A percentile compares a stretch with the other conserved stretches of the same genome.
These are phyloP conservation scores for Drosophila meridionalis DNA, from an alignment of 2,888 invertebrate species.

Conservation along the genomic window DNA sequence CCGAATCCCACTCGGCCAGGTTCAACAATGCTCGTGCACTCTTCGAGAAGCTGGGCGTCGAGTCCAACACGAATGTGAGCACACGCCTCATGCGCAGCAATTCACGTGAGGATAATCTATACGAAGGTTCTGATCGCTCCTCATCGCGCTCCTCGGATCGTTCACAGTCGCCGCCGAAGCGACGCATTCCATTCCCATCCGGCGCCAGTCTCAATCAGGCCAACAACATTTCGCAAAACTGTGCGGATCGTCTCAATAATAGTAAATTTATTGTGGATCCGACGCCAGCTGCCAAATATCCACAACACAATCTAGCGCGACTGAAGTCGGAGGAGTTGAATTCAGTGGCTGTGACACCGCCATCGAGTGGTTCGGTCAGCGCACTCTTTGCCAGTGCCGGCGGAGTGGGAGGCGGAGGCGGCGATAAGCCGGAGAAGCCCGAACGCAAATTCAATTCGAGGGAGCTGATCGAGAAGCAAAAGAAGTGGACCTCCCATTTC, in stretches of 20 bases:
- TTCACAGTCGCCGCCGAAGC: conserved; percentile 84
- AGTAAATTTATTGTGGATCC: conserved; percentile 83
- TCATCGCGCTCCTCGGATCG: conserved; percentile 84
- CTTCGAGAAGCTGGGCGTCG: conserved; percentile 94
- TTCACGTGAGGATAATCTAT: conserved; percentile 85
- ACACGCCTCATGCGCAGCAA: conserved; percentile 83
- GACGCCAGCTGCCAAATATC: conserved; percentile 61
- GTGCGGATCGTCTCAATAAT: conserved; percentile 68
- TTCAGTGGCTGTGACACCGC: conserved; percentile 12
- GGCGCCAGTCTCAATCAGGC: conserved; percentile 81
- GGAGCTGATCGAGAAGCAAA: conserved; percentile 95
- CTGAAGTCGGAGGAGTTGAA: conserved; percentile 86
- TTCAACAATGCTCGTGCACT: conserved; percentile 96
- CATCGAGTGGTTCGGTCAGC: conserved; percentile 56
- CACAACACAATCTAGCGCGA: conserved; percentile 86
- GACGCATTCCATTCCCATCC: conserved; percentile 83
- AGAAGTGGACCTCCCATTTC: conserved; percentile 96
- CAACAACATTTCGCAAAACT: conserved; percentile 83
- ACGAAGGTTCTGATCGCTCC: conserved; percentile 84
- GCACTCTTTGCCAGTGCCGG: conserved; percentile 55
- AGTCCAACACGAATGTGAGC: conserved; percentile 86
- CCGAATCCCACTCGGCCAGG: conserved; percentile 95
- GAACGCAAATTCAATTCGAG: conserved; percentile 93
- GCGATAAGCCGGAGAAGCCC: conserved; percentile 92
- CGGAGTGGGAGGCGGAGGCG: conserved; percentile 80